Evolutionary conservation across 2,888 invertebrate genomes (phyloP).

Genomic region (Cheilosia soror): DNA sequence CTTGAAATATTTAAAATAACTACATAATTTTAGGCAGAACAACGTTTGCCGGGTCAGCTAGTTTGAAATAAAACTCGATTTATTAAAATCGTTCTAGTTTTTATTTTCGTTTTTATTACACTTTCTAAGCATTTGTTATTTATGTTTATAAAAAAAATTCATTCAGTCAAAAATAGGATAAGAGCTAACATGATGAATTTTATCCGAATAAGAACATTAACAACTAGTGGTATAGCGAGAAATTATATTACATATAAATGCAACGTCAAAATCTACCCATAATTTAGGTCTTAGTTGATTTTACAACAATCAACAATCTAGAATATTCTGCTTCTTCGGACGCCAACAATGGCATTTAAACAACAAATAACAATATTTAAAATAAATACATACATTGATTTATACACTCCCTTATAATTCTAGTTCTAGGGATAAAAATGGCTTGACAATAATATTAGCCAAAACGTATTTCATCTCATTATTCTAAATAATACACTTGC

Average conservation of each 20-base stretch:
- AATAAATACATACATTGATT: constrained; percentile 66
- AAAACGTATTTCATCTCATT: constrained; percentile 18
- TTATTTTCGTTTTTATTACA: constrained; percentile 23
- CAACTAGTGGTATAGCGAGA: constrained; percentile 47
- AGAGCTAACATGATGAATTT: constrained; percentile 44
- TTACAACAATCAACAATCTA: constrained; percentile 7
- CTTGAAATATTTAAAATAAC: too few relatives aligned
- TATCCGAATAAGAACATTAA: constrained; percentile 28
- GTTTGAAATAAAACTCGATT: not conserved
- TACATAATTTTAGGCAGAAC: too few relatives aligned
- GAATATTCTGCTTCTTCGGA: constrained; percentile 11
- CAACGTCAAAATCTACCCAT: constrained; percentile 48
- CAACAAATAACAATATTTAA: constrained; percentile 64
- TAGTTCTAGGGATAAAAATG: constrained; percentile 19
- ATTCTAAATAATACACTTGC: constrained; percentile 59
- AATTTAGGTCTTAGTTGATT: constrained; percentile 12
- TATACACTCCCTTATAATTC: constrained; percentile 36
- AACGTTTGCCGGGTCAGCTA: too few relatives aligned
- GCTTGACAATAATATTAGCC: constrained; percentile 2
- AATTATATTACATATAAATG: constrained; percentile 70
- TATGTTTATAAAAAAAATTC: constrained; percentile 39
- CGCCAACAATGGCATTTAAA: constrained; percentile 8
- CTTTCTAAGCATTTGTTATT: constrained; percentile 26
- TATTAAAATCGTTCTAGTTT: not conserved
- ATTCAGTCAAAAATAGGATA: constrained; percentile 53